These are phyloP conservation scores for Leistus spinibarbis DNA, from an alignment of 2,888 invertebrate genomes.

Conservation along the genomic window DNA sequence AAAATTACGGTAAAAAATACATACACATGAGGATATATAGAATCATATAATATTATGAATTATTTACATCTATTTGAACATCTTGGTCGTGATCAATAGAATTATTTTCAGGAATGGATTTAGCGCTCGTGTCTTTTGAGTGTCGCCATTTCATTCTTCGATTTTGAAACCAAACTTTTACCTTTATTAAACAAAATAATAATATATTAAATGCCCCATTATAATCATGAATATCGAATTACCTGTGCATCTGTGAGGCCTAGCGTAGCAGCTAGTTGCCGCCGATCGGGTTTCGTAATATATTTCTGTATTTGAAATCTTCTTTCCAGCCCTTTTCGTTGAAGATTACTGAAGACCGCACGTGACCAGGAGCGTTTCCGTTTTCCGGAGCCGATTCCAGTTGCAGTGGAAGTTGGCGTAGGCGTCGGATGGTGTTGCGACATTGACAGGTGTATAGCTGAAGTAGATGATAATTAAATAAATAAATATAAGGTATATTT, in stretches of 20 bases:
- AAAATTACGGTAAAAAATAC: background rate
- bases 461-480: constrained; percentile 1
- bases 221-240: constrained; percentile 40
- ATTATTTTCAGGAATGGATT: constrained; percentile 37
- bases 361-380: constrained; percentile 93
- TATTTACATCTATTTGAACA: constrained; percentile 55
- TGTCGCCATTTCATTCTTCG: constrained; percentile 58
- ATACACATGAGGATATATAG: background rate
- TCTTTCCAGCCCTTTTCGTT: constrained; percentile 91
- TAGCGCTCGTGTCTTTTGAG: constrained; percentile 52
- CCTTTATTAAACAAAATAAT: constrained; percentile 59
- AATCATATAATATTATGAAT: constrained; percentile 14
- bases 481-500: background rate
- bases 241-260: constrained; percentile 95
- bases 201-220: background rate
- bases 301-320: constrained; percentile 94
- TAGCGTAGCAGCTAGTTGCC: constrained; percentile 88
- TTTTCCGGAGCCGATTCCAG: constrained; percentile 57
- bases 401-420: constrained; percentile 4
- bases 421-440: constrained; percentile 37
- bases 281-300: constrained; percentile 91
- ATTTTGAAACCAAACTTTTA: constrained; percentile 94
- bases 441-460: constrained; percentile 27
- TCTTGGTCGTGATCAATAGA: constrained; percentile 54
- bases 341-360: constrained; percentile 92